Evolutionary conservation across 2,113 vertebrate genomes (phyloP).

Genomic region (Zosterops lateralis): DNA sequence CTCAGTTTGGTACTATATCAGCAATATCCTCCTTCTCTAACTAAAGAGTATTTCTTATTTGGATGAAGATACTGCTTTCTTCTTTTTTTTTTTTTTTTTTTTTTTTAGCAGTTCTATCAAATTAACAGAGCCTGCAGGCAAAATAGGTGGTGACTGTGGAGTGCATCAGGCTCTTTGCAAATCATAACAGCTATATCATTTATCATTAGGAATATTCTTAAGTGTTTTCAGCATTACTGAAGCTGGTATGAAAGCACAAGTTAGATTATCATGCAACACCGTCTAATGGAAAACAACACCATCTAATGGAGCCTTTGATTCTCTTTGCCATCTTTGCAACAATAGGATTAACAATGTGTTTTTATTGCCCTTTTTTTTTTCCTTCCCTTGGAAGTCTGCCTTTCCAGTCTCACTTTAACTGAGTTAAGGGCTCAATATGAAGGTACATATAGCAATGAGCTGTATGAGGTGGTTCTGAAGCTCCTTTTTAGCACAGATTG

Average conservation of each 20-base stretch:
- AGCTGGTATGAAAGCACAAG: not conserved
- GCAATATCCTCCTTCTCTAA: not conserved
- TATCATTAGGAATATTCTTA: conserved; percentile 18
- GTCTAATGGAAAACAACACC: not conserved
- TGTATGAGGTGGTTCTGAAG: not conserved
- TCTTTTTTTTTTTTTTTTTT: not conserved
- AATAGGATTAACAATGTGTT: not conserved
- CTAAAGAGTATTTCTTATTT: not conserved
- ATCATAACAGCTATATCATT: not conserved
- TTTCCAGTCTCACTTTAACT: not conserved
- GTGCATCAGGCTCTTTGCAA: not conserved
- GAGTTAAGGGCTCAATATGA: not conserved
- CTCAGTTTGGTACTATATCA: not conserved
- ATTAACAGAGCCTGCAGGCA: not conserved
- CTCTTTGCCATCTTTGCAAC: not conserved
- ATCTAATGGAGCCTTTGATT: not conserved
- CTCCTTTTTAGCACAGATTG: not conserved
- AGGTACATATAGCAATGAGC: not conserved
- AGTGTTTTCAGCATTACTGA: not conserved
- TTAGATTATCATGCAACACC: not conserved
- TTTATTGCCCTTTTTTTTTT: not conserved
- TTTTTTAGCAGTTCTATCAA: not conserved
- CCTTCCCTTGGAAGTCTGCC: not conserved
- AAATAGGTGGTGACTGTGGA: not conserved
- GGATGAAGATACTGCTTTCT: not conserved